Evolutionary conservation across 1,140 invertebrate genomes (phyloP).

Genomic region (Arion vulgaris): DNA sequence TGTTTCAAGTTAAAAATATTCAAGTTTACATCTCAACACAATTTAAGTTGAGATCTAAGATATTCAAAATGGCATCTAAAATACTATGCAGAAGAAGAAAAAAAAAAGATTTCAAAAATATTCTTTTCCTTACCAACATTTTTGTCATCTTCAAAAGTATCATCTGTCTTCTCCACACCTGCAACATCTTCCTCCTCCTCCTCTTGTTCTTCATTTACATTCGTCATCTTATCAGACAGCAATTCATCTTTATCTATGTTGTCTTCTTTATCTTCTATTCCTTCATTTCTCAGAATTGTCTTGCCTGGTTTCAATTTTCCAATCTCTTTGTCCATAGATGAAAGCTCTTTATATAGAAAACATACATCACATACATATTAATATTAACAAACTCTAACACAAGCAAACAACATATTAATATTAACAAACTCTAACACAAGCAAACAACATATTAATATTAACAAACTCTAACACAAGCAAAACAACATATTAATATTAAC

Average conservation of each 20-base stretch:
- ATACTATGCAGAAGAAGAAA: too few relatives aligned
- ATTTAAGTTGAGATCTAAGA: too few relatives aligned
- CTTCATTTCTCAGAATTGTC: not conserved
- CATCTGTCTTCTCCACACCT: not conserved
- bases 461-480: too few relatives aligned
- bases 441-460: too few relatives aligned
- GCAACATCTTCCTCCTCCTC: not conserved
- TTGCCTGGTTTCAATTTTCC: slow-evolving; percentile 11
- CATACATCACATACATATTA: too few relatives aligned
- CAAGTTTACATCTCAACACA: too few relatives aligned
- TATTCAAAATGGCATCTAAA: too few relatives aligned
- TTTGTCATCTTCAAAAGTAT: not conserved
- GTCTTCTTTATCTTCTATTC: not conserved
- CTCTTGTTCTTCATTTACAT: not conserved
- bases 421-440: too few relatives aligned
- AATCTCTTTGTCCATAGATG: slow-evolving; percentile 23
- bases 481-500: too few relatives aligned
- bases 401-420: too few relatives aligned
- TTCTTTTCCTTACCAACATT: not conserved
- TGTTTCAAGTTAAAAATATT: too few relatives aligned
- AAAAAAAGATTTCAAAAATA: too few relatives aligned
- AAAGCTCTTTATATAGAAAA: slow-evolving; percentile 10
- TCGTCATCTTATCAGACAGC: not conserved
- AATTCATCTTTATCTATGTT: not conserved
- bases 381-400: not conserved